These are phyloP conservation scores for Rhodinocichla rosea DNA, from an alignment of 2,113 vertebrate genomes.

Conservation along the genomic window DNA sequence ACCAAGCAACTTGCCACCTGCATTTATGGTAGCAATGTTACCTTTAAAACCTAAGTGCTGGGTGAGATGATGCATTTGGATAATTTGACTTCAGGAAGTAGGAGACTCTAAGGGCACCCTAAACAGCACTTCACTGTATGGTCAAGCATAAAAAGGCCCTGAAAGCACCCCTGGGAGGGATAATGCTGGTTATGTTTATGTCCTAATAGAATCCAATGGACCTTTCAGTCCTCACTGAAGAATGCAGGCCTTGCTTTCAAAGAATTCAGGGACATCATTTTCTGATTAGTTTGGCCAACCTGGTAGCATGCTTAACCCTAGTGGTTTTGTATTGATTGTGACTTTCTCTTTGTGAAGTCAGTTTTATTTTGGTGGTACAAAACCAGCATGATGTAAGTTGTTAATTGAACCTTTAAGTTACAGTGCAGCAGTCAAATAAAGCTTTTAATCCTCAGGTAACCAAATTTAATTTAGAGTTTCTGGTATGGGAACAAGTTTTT, in stretches of 20 bases:
- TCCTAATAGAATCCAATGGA: neutral
- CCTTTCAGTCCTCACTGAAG: neutral
- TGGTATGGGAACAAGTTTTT: neutral
- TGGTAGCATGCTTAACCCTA: neutral
- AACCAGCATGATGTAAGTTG: neutral
- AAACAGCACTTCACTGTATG: neutral
- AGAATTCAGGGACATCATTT: neutral
- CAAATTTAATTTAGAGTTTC: conserved; percentile 46
- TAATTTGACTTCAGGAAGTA: neutral
- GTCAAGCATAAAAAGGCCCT: neutral
- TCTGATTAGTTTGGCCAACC: neutral
- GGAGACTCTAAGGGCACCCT: neutral
- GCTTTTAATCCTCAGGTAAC: conserved; percentile 21
- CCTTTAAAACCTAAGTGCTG: neutral
- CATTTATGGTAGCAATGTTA: neutral
- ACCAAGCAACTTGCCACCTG: neutral
- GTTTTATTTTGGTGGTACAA: neutral
- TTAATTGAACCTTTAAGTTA: conserved; percentile 17
- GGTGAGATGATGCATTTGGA: neutral
- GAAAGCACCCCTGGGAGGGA: neutral
- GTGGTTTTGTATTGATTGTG: neutral
- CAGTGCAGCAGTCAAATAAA: neutral
- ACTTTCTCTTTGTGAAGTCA: neutral
- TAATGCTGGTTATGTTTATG: neutral
- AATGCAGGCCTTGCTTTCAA: neutral